Conservation (phyloP, 2,113 vertebrate genomes). For the Apistogramma diplotaenia region DNA sequence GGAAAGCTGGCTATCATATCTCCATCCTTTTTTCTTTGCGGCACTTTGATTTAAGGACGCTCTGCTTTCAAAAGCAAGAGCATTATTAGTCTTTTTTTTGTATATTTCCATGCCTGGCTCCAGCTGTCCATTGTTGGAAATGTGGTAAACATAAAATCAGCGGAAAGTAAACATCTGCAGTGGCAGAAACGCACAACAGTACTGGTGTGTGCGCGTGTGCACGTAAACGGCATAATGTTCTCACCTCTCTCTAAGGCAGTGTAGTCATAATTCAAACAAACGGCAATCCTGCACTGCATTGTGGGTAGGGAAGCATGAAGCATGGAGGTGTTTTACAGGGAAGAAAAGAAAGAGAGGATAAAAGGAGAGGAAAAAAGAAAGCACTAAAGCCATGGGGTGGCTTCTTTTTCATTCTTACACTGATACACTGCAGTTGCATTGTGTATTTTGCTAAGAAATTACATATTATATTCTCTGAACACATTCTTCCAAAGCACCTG, state of each 20-base stretch:
- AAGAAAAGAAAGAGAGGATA: constrained; percentile 41
- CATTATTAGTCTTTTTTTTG: background rate
- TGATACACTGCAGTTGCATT: background rate
- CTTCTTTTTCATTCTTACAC: constrained; percentile 1
- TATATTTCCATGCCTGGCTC: background rate
- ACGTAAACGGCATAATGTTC: constrained; percentile 45
- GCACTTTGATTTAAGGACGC: background rate
- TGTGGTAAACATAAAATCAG: constrained; percentile 41
- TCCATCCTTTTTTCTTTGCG: background rate
- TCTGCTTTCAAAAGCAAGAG: background rate
- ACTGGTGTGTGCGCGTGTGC: background rate
- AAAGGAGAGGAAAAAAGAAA: constrained; percentile 42
- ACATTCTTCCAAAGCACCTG: constrained; percentile 13
- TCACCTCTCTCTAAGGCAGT: constrained; percentile 52
- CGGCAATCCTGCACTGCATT: constrained; percentile 62
- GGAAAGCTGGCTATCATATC: background rate
- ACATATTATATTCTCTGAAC: constrained; percentile 8
- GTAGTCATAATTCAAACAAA: constrained; percentile 72
- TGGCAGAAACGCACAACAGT: constrained; percentile 7
- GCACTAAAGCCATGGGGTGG: constrained; percentile 22
- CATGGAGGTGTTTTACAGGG: constrained; percentile 64
- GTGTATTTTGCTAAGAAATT: constrained; percentile 14
- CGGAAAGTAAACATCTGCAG: constrained; percentile 30
- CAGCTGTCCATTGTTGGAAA: background rate
- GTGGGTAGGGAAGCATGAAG: constrained; percentile 70